A percentile compares a stretch with the other conserved stretches of the same genome.
Evolutionary conservation across 1,140 invertebrate species (phyloP).

Genomic region (Melitaea cinxia): DNA sequence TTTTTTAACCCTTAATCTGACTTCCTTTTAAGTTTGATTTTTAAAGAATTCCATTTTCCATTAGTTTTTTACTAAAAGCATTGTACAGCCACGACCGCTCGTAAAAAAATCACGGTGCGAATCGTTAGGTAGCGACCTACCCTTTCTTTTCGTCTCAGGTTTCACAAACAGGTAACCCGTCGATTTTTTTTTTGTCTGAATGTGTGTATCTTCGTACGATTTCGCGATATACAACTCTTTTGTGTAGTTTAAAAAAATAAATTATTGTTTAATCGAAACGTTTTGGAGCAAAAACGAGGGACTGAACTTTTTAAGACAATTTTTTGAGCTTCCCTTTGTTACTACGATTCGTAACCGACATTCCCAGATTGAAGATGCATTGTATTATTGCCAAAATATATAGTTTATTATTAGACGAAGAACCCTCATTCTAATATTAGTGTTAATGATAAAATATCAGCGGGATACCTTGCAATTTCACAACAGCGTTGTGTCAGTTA

Average conservation of each 20-base stretch:
- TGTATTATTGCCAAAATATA: conserved; percentile 69
- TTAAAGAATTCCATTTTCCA: conserved; percentile 58
- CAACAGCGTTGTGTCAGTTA: conserved; percentile 67
- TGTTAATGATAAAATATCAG: conserved; percentile 76
- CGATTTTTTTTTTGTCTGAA: conserved; percentile 63
- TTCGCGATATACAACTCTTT: conserved; percentile 78
- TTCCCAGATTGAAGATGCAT: conserved; percentile 73
- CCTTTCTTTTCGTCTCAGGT: conserved; percentile 77
- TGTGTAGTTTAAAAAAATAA: conserved; percentile 57
- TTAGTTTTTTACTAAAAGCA: conserved; percentile 65
- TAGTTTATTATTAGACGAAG: no score
- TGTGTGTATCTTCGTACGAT: conserved; percentile 66
- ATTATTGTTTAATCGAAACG: conserved; percentile 72
- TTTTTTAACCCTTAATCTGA: conserved; percentile 72
- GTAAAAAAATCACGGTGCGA: conserved; percentile 65
- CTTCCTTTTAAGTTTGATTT: conserved; percentile 75
- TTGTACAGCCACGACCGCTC: conserved; percentile 55
- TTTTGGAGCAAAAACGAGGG: conserved; percentile 66
- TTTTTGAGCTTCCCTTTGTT: conserved; percentile 77
- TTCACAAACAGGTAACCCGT: conserved; percentile 77
- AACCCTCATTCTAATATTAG: conserved; percentile 57
- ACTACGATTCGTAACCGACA: conserved; percentile 69
- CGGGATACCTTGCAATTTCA: conserved; percentile 68
- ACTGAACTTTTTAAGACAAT: conserved; percentile 63
- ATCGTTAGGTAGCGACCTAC: conserved; percentile 70